Evolutionary conservation across 2,797 vertebrate genomes (phyloP).

Genomic region (Mus spretus): DNA sequence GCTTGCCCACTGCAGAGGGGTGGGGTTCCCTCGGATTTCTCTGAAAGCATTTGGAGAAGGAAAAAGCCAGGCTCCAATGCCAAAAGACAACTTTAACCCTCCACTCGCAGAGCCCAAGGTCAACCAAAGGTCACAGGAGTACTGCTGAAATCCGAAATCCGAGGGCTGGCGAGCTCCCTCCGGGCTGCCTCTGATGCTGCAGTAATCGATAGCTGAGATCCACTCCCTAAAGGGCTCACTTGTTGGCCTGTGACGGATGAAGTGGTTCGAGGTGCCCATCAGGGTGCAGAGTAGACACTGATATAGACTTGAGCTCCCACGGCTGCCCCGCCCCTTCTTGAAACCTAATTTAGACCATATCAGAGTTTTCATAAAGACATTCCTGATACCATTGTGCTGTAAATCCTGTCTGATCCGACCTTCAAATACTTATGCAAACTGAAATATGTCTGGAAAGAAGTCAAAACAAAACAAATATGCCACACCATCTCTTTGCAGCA

Average conservation of each 20-base stretch:
- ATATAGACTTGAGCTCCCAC: slow-evolving; percentile 57
- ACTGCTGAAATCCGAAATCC: background rate
- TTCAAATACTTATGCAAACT: slow-evolving; percentile 90
- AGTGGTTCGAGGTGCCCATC: slow-evolving; percentile 37
- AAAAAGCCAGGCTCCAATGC: slow-evolving; percentile 62
- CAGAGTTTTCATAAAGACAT: slow-evolving; percentile 87
- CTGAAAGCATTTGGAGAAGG: slow-evolving; percentile 61
- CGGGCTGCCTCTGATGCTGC: slow-evolving; percentile 9
- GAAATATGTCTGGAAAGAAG: slow-evolving; percentile 89
- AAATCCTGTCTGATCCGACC: slow-evolving; percentile 90
- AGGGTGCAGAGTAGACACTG: slow-evolving; percentile 27
- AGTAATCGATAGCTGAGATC: slow-evolving; percentile 21
- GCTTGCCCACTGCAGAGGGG: slow-evolving; percentile 66
- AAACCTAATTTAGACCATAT: slow-evolving; percentile 86
- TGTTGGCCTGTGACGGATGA: slow-evolving; percentile 74
- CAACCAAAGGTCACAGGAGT: slow-evolving; percentile 63
- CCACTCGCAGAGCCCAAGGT: slow-evolving; percentile 69
- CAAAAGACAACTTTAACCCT: slow-evolving; percentile 84
- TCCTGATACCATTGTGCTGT: slow-evolving; percentile 87
- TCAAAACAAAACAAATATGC: slow-evolving; percentile 87
- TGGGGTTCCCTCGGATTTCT: slow-evolving; percentile 78
- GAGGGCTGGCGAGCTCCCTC: slow-evolving; percentile 32
- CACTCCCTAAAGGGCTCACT: background rate
- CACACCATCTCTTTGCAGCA: slow-evolving; percentile 74
- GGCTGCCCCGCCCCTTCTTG: slow-evolving; percentile 39